Evolutionary conservation across 2,113 vertebrate species (phyloP), one percentile per base, ranked within the genome.

Genomic region (Corythaeola cristata): DNA sequence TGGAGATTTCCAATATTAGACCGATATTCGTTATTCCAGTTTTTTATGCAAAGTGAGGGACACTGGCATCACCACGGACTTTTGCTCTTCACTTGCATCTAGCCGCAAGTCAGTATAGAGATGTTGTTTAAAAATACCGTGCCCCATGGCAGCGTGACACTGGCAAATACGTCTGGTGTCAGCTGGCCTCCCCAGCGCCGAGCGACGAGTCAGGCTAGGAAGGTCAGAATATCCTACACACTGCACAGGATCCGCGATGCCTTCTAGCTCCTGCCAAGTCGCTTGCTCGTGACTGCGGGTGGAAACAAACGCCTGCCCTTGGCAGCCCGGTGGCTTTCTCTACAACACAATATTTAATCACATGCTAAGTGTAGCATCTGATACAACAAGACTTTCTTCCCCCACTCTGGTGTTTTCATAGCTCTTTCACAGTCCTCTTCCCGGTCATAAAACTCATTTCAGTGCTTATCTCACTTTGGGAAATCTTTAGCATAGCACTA

Each of bases 51-150:
- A 49, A 28, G 17, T 1, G 37, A 55, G 45, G 23, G 30, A 30
- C 32, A 6, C 11, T 0, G 0, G 52, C 64, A 75, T 69, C 41
- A 41, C n/a, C 32, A 5, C 0, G 0, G 7, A 15, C n/a, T 41
- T 86, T 8, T 5, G 30, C 64, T 27, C 22, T 13, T 52, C 1
- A 0, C 28, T 52, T n/a, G 6, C n/a, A 32, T 3, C 2, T 18
- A 18, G 37, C 28, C 0, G 0, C 3, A n/a, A n/a, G 2, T 8
- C 44, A 24, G 9, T 2, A 13, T 2, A 12, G 76, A 32, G 59
- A 27, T 22, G 24, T 11, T 55, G 56, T 47, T 92, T 56, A 52
- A 52, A 95, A 87, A 47, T 14, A 41, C 52, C 1, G 37, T 32
- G 39, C 30, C 71, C 62, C 11, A 7, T 44, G 68, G 62, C 47